Conservation (phyloP, 1,140 invertebrate genomes). For the Telenomus remus region DNA sequence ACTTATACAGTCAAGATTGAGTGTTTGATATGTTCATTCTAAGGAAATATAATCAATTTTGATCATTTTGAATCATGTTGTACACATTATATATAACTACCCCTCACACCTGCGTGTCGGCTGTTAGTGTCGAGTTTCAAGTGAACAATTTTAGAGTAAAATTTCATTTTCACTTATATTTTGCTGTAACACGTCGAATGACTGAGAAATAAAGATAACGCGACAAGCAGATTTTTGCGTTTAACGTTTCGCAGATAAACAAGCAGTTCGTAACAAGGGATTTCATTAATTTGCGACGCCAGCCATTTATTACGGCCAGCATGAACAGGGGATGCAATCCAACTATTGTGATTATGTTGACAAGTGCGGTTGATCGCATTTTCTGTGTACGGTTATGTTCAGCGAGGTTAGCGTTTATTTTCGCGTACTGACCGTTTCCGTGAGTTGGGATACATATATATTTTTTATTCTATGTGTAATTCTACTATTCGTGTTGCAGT, state of each 20-base stretch:
- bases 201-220: not conserved
- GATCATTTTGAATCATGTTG: too few relatives aligned
- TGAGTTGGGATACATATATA: slow-evolving; percentile 6
- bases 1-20: too few relatives aligned
- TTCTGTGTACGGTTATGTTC: slow-evolving; percentile 23
- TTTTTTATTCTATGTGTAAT: slow-evolving; percentile 37
- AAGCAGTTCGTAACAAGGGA: slow-evolving; percentile 24
- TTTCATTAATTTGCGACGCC: slow-evolving; percentile 56
- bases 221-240: slow-evolving; percentile 13
- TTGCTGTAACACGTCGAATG: too few relatives aligned
- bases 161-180: too few relatives aligned
- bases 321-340: slow-evolving; percentile 25
- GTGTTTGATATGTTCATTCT: too few relatives aligned
- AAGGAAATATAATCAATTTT: too few relatives aligned
- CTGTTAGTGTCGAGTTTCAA: too few relatives aligned
- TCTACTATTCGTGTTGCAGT: slow-evolving; percentile 13
- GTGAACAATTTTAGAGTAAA: too few relatives aligned
- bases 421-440: slow-evolving; percentile 45
- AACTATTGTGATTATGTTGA: slow-evolving; percentile 48
- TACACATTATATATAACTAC: too few relatives aligned
- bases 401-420: slow-evolving; percentile 39
- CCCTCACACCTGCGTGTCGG: too few relatives aligned
- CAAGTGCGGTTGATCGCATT: slow-evolving; percentile 46
- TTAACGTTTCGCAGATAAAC: slow-evolving; percentile 29
- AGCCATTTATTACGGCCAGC: slow-evolving; percentile 48